Evolutionary conservation across 1,140 invertebrate species (phyloP).

Genomic region (Drosophila oshimai): DNA sequence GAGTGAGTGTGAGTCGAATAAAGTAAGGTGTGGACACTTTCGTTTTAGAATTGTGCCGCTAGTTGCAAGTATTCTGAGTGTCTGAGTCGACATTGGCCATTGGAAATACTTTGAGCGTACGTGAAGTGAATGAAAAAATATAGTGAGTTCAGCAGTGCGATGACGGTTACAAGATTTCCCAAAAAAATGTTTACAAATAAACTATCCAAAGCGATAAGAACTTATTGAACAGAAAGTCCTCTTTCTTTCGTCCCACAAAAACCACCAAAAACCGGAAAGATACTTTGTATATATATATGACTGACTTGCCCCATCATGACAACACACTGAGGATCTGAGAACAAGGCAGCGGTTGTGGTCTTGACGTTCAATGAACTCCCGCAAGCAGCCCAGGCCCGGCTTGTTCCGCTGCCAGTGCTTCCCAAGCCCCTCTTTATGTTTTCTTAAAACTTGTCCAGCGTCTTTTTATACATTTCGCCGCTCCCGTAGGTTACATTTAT

Average conservation of each 20-base stretch:
- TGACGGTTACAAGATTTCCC: not conserved
- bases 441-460: constrained; percentile 58
- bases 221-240: too few species aligned
- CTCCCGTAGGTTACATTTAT: constrained; percentile 47
- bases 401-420: not conserved
- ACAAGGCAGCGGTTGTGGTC: not conserved
- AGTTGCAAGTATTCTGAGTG: constrained; percentile 4
- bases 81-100: not conserved
- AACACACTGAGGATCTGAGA: constrained; percentile 41
- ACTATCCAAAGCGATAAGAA: too few species aligned
- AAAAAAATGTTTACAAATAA: too few species aligned
- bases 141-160: not conserved
- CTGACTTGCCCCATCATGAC: constrained; percentile 17
- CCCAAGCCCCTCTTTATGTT: not conserved
- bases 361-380: constrained; percentile 67
- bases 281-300: too few species aligned
- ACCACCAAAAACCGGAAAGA: constrained; percentile 7
- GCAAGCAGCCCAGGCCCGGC: constrained; percentile 36
- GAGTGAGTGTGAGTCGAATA: constrained; percentile 49
- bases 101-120: constrained; percentile 33
- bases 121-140: constrained; percentile 53
- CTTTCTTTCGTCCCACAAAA: not conserved
- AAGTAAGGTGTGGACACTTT: constrained; percentile 25
- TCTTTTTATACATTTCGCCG: constrained; percentile 40
- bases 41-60: constrained; percentile 35